Conservation (phyloP, 2,888 invertebrate species). For the Hipparchia semele region DNA sequence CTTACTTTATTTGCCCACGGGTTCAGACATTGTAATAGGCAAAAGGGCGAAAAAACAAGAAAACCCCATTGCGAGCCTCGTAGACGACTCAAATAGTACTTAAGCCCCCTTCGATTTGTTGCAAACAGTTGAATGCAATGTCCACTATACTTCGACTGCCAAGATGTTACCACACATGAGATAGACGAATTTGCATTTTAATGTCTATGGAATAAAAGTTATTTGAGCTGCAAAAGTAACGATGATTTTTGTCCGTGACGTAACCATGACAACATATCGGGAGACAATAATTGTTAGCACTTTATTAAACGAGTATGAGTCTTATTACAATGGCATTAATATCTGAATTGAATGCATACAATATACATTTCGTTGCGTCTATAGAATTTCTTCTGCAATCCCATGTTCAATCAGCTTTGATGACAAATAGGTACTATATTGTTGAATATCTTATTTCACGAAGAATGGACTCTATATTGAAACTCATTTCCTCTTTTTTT, state of each 20-base stretch:
- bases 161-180: slow-evolving; percentile 44
- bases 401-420: slow-evolving; percentile 37
- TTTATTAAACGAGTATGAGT: slow-evolving; percentile 42
- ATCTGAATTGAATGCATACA: slow-evolving; percentile 22
- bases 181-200: slow-evolving; percentile 46
- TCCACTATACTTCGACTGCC: slow-evolving; percentile 63
- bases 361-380: slow-evolving; percentile 20
- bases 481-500: slow-evolving; percentile 12
- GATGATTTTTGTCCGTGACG: slow-evolving; percentile 64
- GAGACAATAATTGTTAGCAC: slow-evolving; percentile 50
- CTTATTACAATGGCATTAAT: slow-evolving; percentile 26
- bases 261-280: slow-evolving; percentile 67
- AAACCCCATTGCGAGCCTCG: slow-evolving; percentile 47
- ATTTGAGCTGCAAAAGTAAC: slow-evolving; percentile 35
- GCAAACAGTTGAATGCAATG: slow-evolving; percentile 78
- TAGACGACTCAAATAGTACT: slow-evolving; percentile 78
- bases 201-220: slow-evolving; percentile 20
- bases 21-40: slow-evolving; percentile 17
- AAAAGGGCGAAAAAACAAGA: slow-evolving; percentile 26
- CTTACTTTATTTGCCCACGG: slow-evolving; percentile 8
- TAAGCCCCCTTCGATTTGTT: slow-evolving; percentile 69
- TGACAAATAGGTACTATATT: slow-evolving; percentile 34
- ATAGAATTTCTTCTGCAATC: slow-evolving; percentile 33
- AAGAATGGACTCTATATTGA: slow-evolving; percentile 19
- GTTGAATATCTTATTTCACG: slow-evolving; percentile 33